A percentile compares a stretch with the other conserved stretches of the same genome.
Evolutionary conservation across 2,113 vertebrate species (phyloP).

Genomic region (Lepisosteus oculatus): DNA sequence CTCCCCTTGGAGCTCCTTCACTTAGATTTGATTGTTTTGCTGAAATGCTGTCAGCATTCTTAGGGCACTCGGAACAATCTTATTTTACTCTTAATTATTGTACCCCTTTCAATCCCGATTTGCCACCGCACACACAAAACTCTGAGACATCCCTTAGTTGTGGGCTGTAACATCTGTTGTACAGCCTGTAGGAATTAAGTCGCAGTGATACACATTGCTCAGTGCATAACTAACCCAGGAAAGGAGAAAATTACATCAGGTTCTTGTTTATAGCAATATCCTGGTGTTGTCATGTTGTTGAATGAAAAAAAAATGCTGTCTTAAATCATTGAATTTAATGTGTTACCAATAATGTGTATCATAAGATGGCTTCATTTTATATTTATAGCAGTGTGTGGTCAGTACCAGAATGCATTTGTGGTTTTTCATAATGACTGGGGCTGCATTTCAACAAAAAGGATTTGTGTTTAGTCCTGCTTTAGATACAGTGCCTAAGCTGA

Average conservation of each 20-base stretch:
- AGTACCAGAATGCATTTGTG: slow-evolving; percentile 7
- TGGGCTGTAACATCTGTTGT: neutral
- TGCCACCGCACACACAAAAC: neutral
- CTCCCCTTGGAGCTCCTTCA: too few species aligned
- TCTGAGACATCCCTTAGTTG: neutral
- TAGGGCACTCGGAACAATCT: too few species aligned
- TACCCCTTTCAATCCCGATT: too few species aligned
- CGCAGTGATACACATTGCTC: neutral
- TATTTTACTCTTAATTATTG: too few species aligned
- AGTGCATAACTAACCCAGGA: neutral
- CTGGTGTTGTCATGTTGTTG: neutral
- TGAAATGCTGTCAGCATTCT: too few species aligned
- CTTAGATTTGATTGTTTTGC: too few species aligned
- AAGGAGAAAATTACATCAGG: neutral
- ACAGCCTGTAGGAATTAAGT: neutral
- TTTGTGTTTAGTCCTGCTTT: neutral
- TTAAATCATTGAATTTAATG: neutral
- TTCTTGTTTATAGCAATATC: neutral
- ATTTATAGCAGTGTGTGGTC: neutral
- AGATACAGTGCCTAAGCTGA: neutral
- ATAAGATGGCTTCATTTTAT: neutral
- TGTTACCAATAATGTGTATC: neutral
- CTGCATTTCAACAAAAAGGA: neutral
- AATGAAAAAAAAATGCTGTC: neutral
- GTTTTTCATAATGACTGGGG: slow-evolving; percentile 1